Percentiles rank a stretch among this genome's conserved stretches.
Conservation (phyloP, 2,113 vertebrate species). For the Philantomba maxwellii region DNA sequence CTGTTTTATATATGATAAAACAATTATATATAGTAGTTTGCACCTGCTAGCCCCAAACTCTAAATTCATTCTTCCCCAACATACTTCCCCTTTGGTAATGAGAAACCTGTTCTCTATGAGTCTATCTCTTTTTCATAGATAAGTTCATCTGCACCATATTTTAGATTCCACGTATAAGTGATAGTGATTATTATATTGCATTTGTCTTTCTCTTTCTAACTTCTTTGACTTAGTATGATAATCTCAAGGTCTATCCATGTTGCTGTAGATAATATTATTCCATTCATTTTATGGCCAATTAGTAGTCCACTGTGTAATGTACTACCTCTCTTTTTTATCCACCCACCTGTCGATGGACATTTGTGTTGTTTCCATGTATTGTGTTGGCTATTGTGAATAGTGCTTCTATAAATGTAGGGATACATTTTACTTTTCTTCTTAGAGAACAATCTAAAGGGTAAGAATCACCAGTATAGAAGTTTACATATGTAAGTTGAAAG, state of each 20-base stretch:
- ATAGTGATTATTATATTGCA: neutral
- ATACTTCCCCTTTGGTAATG: no score
- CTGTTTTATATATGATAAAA: neutral
- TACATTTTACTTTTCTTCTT: neutral
- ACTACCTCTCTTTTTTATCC: neutral
- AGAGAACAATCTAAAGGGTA: neutral
- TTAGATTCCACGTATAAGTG: neutral
- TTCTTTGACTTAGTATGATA: neutral
- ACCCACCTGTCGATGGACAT: neutral
- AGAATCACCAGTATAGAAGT: neutral
- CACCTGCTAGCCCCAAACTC: neutral
- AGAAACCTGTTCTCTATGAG: neutral
- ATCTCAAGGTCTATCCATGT: neutral
- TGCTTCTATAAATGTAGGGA: neutral
- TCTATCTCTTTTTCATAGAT: neutral
- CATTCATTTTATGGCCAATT: neutral
- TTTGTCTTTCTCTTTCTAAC: neutral
- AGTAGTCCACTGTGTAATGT: neutral
- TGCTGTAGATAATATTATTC: neutral
- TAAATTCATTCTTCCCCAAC: neutral
- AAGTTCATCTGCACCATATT: neutral
- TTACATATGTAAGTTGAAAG: neutral
- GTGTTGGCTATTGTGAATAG: neutral
- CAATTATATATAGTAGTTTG: neutral
- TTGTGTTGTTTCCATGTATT: neutral